Conservation (phyloP, 2,113 vertebrate genomes). For the Chloroceryle aenea region DNA sequence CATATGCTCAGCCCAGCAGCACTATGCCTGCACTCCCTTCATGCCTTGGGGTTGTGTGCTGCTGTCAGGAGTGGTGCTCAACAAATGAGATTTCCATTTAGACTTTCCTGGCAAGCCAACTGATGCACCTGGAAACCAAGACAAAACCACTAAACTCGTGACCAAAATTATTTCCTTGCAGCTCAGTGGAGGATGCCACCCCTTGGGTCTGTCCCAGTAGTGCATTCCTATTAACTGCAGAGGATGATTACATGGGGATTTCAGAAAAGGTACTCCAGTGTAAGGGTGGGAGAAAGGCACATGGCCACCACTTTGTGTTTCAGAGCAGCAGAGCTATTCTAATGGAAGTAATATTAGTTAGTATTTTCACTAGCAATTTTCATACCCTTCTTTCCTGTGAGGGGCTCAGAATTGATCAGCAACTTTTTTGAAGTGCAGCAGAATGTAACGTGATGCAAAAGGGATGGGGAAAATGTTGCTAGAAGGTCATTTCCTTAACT, state of each 20-base stretch:
- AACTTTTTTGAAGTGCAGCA: background rate
- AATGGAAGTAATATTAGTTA: background rate
- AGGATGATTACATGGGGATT: background rate
- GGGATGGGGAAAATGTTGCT: background rate
- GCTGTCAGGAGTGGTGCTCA: background rate
- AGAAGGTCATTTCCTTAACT: background rate
- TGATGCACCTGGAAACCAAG: background rate
- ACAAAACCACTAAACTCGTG: background rate
- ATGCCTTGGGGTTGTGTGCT: accelerated
- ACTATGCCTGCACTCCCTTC: background rate
- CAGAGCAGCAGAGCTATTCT: background rate
- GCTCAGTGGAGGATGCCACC: background rate
- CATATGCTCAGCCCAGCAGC: background rate
- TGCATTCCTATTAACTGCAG: background rate
- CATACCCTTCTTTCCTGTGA: background rate
- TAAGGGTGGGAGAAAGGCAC: background rate
- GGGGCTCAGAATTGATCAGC: background rate
- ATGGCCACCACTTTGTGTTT: background rate
- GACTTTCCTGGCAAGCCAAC: background rate
- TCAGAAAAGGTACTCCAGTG: background rate
- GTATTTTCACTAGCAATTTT: background rate
- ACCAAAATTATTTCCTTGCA: background rate
- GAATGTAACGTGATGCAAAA: background rate
- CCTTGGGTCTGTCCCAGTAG: background rate
- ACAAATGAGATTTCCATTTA: background rate